Conservation (phyloP, 1,140 invertebrate genomes). For the Octopus bimaculoides region DNA sequence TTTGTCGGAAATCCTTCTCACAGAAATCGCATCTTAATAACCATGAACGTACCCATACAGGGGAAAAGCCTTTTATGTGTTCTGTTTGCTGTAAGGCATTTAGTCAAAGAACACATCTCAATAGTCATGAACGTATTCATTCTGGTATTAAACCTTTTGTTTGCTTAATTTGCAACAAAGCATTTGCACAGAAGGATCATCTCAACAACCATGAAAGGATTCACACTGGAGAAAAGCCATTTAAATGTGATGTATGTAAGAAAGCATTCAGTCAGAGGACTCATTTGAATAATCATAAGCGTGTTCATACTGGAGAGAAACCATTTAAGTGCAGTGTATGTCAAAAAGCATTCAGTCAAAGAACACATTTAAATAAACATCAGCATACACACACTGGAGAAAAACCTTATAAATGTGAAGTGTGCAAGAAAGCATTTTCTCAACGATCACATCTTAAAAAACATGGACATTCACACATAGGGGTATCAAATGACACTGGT, state of each 20-base stretch:
- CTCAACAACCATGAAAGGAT: slow-evolving; percentile 17
- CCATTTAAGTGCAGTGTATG: slow-evolving; percentile 98
- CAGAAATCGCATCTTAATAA: slow-evolving; percentile 16
- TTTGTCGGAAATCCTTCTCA: slow-evolving; percentile 27
- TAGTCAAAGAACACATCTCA: slow-evolving; percentile 1
- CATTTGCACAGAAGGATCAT: slow-evolving; percentile 12
- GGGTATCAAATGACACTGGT: background rate
- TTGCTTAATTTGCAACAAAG: slow-evolving; percentile 15
- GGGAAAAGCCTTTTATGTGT: slow-evolving; percentile 30
- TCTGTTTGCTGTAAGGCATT: slow-evolving; percentile 30
- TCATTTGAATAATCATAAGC: slow-evolving; percentile 96
- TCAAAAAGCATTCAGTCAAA: background rate
- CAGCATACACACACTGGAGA: slow-evolving; percentile 20
- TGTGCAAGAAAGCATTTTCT: slow-evolving; percentile 88
- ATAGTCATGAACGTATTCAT: background rate
- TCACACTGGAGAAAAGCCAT: background rate
- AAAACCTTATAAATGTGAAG: slow-evolving; percentile 23
- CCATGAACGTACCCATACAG: slow-evolving; percentile 32
- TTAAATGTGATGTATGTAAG: slow-evolving; percentile 83
- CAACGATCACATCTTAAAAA: slow-evolving; percentile 60
- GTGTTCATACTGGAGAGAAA: slow-evolving; percentile 97
- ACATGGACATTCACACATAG: slow-evolving; percentile 21
- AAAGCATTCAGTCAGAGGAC: slow-evolving; percentile 99
- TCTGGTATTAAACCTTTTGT: slow-evolving; percentile 3
- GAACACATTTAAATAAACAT: slow-evolving; percentile 23